Conservation (phyloP, 2,888 invertebrate genomes). For the Chymomyza caudatula region DNA sequence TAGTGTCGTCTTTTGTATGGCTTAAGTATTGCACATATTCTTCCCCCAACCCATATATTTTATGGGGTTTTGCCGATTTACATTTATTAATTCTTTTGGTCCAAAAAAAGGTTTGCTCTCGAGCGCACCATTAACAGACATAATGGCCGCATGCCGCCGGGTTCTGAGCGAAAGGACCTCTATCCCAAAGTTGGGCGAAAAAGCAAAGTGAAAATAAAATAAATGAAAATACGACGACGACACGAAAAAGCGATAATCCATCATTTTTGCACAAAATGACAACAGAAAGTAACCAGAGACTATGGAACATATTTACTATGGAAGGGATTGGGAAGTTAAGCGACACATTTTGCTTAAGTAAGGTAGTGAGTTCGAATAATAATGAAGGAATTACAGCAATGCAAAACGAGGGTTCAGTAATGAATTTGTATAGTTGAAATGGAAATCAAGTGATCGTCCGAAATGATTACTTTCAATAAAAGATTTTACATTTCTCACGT, state of each 20-base stretch:
- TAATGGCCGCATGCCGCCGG: constrained; percentile 28
- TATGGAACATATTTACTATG: not conserved
- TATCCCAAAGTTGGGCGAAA: too few species aligned
- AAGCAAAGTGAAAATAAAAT: constrained; percentile 19
- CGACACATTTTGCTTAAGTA: too few species aligned
- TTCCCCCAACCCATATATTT: not conserved
- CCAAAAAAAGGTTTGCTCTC: constrained; percentile 28
- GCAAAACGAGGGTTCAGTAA: too few species aligned
- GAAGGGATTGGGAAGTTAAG: not conserved
- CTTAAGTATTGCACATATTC: constrained; percentile 32
- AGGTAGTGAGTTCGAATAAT: too few species aligned
- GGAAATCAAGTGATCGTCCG: too few species aligned
- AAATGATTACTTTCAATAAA: too few species aligned
- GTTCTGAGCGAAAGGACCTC: not conserved
- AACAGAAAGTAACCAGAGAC: not conserved
- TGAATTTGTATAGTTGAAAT: too few species aligned
- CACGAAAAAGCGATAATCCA: constrained; percentile 47
- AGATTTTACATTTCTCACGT: too few species aligned
- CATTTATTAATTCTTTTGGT: constrained; percentile 49
- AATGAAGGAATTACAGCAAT: too few species aligned
- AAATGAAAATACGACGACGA: constrained; percentile 30
- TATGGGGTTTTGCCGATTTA: constrained; percentile 47
- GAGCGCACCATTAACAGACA: constrained; percentile 19
- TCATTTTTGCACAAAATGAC: constrained; percentile 36
- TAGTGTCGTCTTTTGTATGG: constrained; percentile 56